Base-by-base conservation (phyloP, 2,797 vertebrate genomes). In the Coregonus ussuriensis region DNA sequence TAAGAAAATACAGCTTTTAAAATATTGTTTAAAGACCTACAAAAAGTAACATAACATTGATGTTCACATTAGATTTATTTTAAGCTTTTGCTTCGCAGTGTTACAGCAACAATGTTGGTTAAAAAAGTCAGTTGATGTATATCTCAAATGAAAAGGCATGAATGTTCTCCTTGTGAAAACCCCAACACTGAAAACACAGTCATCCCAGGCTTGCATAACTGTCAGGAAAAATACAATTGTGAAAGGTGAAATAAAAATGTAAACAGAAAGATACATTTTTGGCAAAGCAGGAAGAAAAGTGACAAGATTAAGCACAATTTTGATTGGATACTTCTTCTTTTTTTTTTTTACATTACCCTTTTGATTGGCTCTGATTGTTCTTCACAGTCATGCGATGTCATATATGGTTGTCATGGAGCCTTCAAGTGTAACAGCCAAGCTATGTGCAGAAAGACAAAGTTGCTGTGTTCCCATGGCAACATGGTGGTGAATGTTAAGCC, bases 51-150 rank as follows among this genome's bases (percentile, higher is more conserved):
- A 91, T 88, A 81, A 91, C 87, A 91, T 86, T 82, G 83, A 93
- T 87, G 91, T 94, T 94, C 93, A 94, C 94, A 94, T 94, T 93
- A 92, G 90, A 88, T 91, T 92, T 88, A 81, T 89, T 90, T 94
- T 94, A 95, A 95, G 94, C 94, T 94, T 94, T 94, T 93, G 92
- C 93, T 93, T 93, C 89, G 92, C 92, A 94, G 92, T 94, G 90
- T 95, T 94, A 94, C 92, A 95, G 91, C 92, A 91, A 93, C 89
- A 89, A 87, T 74, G 88, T 92, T 47, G 41, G 11, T 47, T 88
- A 91, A 88, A 90, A 91, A 91, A 47, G 41, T 47, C 86, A 90
- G 87, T 91, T 88, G 88, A 90, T 83, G 86, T 90, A 90, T 83
- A 86, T 90, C 85, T 79, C 86, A 86, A 82, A 85, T 41, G 74